A percentile compares a stretch with the other conserved stretches of the same genome.
Evolutionary conservation across 2,797 vertebrate species (phyloP).

Genomic region (Dendrocincla tyrannina): DNA sequence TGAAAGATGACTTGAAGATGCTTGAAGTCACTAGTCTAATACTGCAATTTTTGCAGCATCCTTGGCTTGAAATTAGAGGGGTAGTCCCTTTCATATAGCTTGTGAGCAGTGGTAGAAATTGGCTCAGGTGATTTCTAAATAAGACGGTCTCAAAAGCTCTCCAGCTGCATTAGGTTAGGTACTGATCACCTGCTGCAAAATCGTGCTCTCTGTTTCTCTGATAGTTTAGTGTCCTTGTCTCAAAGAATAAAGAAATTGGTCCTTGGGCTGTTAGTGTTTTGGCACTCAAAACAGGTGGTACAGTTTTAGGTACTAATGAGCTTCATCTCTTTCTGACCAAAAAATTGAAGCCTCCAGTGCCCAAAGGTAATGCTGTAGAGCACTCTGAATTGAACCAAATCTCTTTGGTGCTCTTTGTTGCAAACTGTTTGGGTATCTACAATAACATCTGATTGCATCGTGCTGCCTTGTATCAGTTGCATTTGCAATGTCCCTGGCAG

Average conservation of each 20-base stretch:
- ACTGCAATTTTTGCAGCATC: background rate
- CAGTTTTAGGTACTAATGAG: background rate
- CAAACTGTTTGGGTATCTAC: background rate
- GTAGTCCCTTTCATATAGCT: background rate
- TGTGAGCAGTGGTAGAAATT: background rate
- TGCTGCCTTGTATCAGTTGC: background rate
- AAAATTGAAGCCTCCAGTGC: background rate
- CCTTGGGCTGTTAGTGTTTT: background rate
- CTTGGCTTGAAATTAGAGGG: background rate
- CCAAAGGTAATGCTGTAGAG: background rate
- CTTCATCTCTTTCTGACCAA: background rate
- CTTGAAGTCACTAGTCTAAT: background rate
- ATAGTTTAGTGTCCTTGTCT: background rate
- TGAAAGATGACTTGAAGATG: background rate
- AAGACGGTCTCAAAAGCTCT: background rate
- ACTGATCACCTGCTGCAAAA: background rate
- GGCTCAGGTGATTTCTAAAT: background rate
- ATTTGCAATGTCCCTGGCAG: background rate
- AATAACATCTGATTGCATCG: background rate
- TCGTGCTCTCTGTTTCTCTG: background rate
- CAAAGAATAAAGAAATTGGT: background rate
- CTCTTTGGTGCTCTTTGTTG: background rate
- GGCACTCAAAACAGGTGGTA: background rate
- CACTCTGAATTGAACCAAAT: background rate
- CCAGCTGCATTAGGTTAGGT: background rate